Evolutionary conservation across 2,797 vertebrate genomes (phyloP).

Genomic region (Champsocephalus esox): DNA sequence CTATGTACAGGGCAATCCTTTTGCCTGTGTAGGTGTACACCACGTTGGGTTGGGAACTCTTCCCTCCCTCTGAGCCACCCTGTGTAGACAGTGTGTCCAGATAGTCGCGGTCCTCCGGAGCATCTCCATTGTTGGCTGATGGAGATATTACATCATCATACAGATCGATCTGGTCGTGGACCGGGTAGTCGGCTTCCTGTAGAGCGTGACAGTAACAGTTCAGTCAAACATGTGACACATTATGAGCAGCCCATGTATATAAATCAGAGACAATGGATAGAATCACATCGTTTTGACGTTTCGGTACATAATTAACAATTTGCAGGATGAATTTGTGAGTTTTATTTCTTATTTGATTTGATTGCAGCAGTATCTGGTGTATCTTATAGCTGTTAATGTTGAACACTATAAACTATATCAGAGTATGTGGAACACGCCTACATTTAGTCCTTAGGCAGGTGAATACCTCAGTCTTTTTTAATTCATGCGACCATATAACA

Average conservation of each 20-base stretch:
- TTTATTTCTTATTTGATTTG: neutral
- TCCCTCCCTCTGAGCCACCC: conserved; percentile 92
- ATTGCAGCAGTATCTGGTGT: neutral
- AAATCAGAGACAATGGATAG: neutral
- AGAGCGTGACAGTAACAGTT: conserved; percentile 19
- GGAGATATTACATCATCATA: conserved; percentile 99
- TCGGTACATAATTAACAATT: neutral
- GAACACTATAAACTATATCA: neutral
- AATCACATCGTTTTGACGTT: neutral
- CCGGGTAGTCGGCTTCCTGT: conserved; percentile 96
- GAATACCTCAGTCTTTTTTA: neutral
- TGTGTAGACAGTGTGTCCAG: conserved; percentile 93
- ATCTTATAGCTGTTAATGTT: neutral
- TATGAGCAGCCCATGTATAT: fast-evolving
- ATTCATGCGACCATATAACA: neutral
- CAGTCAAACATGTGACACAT: neutral
- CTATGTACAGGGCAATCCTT: conserved; percentile 97
- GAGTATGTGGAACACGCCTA: neutral
- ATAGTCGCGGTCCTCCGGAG: conserved; percentile 97
- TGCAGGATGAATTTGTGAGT: neutral
- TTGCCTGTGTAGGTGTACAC: conserved; percentile 98
- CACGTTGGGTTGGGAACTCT: conserved; percentile 92
- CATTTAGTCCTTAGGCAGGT: too few species aligned
- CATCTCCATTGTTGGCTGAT: conserved; percentile 98
- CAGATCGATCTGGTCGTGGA: conserved; percentile 97